Percentiles rank a stretch among this genome's conserved stretches.
Conservation (phyloP, 2,113 vertebrate species). For the Megalops atlanticus region DNA sequence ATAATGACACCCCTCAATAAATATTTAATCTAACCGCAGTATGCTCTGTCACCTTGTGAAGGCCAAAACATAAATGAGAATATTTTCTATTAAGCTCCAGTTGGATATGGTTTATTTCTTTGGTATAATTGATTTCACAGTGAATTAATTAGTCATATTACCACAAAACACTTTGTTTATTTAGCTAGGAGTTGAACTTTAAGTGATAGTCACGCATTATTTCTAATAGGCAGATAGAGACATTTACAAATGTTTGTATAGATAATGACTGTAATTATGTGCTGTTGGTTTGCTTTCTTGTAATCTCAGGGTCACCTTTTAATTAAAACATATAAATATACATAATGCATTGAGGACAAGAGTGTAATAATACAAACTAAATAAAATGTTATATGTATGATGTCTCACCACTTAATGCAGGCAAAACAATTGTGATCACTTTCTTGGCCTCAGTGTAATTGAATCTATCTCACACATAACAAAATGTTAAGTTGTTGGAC, state of each 20-base stretch:
- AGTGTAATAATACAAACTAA: too few species aligned
- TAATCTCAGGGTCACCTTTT: neutral
- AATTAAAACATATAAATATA: too few species aligned
- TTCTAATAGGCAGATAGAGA: neutral
- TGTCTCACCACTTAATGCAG: too few species aligned
- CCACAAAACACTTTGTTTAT: conserved; percentile 41
- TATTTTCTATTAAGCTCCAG: conserved; percentile 40
- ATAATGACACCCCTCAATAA: conserved; percentile 58
- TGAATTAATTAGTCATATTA: conserved; percentile 59
- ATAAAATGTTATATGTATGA: too few species aligned
- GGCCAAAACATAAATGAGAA: conserved; percentile 29
- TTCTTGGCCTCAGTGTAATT: neutral
- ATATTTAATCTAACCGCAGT: conserved; percentile 37
- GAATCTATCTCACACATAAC: neutral
- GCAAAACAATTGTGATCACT: too few species aligned
- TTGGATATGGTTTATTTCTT: conserved; percentile 47
- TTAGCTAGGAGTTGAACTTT: conserved; percentile 35
- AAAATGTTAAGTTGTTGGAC: conserved; percentile 6
- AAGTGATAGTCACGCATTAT: conserved; percentile 27
- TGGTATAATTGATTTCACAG: conserved; percentile 48
- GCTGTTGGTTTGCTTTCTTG: neutral
- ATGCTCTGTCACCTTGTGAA: conserved; percentile 34
- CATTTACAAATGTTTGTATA: neutral
- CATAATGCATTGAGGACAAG: too few species aligned
- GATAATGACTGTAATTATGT: neutral